phyloP scores from a whole-genome alignment of 2,797 vertebrate species.

The Lophotriccus pileatus region DNA sequence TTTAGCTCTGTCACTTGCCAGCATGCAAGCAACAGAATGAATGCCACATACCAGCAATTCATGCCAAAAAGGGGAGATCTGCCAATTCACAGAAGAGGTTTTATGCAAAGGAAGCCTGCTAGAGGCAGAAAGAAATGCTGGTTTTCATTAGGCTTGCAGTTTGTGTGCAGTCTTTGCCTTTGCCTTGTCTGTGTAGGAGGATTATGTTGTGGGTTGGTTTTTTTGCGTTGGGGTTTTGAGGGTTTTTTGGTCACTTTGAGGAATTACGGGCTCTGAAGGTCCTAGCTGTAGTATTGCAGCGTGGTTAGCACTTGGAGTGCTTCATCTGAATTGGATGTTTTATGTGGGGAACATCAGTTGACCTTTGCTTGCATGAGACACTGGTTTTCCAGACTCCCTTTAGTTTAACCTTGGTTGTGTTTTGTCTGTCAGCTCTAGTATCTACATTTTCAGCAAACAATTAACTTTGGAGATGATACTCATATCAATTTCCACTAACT shows the following conservation, averaged over 20 bases:
- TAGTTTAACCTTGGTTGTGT: neutral
- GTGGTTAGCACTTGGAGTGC: neutral
- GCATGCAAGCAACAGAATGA: slow-evolving; percentile 18
- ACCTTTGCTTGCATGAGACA: neutral
- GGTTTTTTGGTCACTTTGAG: neutral
- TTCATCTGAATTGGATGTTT: neutral
- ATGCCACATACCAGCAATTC: neutral
- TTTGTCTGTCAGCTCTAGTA: neutral
- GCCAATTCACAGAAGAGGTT: slow-evolving; percentile 36
- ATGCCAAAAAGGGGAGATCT: slow-evolving; percentile 17
- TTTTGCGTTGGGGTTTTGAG: neutral
- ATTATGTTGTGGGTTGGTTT: neutral
- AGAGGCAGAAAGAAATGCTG: slow-evolving; percentile 28
- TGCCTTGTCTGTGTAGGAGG: neutral
- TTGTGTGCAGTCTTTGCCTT: slow-evolving; percentile 32
- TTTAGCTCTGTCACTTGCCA: slow-evolving; percentile 26
- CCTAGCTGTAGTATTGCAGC: neutral
- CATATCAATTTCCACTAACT: neutral
- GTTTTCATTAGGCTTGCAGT: slow-evolving; percentile 35
- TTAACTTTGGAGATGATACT: neutral
- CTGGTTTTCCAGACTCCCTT: neutral
- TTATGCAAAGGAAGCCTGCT: slow-evolving; percentile 23
- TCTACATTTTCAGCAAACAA: neutral
- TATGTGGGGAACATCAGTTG: neutral
- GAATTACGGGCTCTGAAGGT: neutral